phyloP scores from a whole-genome alignment of 2,888 invertebrate species.

The Caenorhabditis plicata region DNA sequence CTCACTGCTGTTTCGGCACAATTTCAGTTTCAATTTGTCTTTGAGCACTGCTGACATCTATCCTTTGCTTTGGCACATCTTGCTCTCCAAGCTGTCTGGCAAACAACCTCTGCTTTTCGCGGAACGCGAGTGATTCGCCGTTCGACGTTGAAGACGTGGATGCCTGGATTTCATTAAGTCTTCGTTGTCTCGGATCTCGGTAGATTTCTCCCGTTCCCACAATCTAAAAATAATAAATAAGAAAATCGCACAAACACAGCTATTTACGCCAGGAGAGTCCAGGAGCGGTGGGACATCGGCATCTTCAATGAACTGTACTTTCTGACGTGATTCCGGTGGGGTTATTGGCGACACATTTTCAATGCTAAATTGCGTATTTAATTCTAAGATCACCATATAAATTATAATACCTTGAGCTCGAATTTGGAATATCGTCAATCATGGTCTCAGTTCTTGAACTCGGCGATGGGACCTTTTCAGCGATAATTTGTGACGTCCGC shows the following conservation, averaged over 20 bases:
- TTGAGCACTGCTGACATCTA: constrained; percentile 36
- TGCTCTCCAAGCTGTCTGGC: constrained; percentile 89
- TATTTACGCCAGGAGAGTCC: constrained; percentile 29
- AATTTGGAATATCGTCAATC: constrained; percentile 49
- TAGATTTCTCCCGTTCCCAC: constrained; percentile 98
- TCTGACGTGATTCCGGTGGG: constrained; percentile 33
- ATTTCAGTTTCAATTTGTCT: constrained; percentile 34
- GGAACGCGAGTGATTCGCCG: constrained; percentile 86
- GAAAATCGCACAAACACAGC: background rate
- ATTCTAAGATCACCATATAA: background rate
- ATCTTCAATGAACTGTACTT: constrained; percentile 51
- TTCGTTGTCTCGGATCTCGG: constrained; percentile 73
- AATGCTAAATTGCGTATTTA: constrained; percentile 18
- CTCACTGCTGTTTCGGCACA: background rate
- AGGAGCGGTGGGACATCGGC: constrained; percentile 29
- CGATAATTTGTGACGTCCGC: constrained; percentile 10
- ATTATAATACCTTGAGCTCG: constrained; percentile 15
- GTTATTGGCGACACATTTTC: constrained; percentile 37
- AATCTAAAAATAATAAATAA: constrained; percentile 69
- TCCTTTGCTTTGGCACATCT: constrained; percentile 39
- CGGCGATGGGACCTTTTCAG: constrained; percentile 12
- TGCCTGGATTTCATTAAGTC: constrained; percentile 54
- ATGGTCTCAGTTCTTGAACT: constrained; percentile 33
- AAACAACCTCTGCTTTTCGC: constrained; percentile 99
- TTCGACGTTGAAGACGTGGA: constrained; percentile 29